These are phyloP conservation scores for Scophthalmus maximus DNA, from an alignment of 2,113 vertebrate species.

Conservation along the genomic window DNA sequence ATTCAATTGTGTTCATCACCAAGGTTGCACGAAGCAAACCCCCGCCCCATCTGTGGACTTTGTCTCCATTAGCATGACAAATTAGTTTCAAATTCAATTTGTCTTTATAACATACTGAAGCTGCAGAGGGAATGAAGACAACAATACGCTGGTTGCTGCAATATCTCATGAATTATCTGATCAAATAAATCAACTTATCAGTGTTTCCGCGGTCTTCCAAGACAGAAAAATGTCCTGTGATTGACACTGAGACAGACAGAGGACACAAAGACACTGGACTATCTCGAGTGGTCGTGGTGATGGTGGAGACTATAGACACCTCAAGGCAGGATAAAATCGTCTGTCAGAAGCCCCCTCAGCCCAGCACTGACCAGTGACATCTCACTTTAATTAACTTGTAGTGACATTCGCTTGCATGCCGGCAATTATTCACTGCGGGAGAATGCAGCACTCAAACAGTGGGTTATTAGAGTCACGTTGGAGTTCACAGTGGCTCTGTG, in stretches of 20 bases:
- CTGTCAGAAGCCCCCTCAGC: slow-evolving; percentile 30
- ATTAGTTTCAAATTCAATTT: slow-evolving; percentile 43
- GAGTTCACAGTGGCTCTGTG: slow-evolving; percentile 24
- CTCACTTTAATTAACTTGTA: slow-evolving; percentile 44
- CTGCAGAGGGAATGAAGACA: slow-evolving; percentile 29
- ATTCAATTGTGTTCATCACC: background rate
- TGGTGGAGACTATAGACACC: slow-evolving; percentile 10
- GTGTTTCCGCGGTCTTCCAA: slow-evolving; percentile 12
- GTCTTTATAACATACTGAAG: slow-evolving; percentile 23
- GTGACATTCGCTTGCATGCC: slow-evolving; percentile 40
- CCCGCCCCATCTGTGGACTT: slow-evolving; percentile 22
- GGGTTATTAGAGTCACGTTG: slow-evolving; percentile 50
- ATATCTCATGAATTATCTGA: slow-evolving; percentile 32
- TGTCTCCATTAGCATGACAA: slow-evolving; percentile 52
- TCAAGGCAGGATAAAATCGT: slow-evolving; percentile 39
- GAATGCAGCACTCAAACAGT: slow-evolving; percentile 10
- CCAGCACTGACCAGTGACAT: slow-evolving; percentile 7
- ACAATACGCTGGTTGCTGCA: background rate
- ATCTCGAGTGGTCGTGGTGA: slow-evolving; percentile 1
- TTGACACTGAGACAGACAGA: slow-evolving; percentile 24
- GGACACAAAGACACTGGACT: slow-evolving; percentile 35
- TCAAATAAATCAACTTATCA: slow-evolving; percentile 4
- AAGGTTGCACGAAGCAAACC: slow-evolving; percentile 29
- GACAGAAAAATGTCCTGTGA: background rate
- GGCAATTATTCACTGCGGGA: slow-evolving; percentile 40